These are phyloP conservation scores for Acrocyrtus sp. DNA, from an alignment of 2,888 invertebrate species.

Conservation along the genomic window DNA sequence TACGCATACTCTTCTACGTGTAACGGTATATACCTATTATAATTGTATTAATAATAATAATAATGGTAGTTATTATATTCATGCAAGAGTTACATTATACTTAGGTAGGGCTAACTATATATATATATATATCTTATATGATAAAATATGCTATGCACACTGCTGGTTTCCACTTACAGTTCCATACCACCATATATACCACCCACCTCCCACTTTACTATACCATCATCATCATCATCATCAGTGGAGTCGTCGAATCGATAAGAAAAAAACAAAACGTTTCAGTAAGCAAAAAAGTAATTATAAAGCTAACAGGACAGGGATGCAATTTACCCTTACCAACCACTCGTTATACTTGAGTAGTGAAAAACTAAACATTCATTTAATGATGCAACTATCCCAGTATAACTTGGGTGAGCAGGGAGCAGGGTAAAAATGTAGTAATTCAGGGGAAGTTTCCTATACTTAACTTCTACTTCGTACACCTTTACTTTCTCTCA, in stretches of 20 bases:
- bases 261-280: background rate
- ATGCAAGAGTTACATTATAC: background rate
- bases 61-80: background rate
- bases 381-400: conserved; percentile 5
- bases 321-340: conserved; percentile 26
- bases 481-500: too few species aligned
- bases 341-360: conserved; percentile 20
- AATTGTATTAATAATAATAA: background rate
- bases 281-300: conserved; percentile 6
- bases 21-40: background rate
- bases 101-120: background rate
- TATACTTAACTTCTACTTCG: too few species aligned
- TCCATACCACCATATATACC: background rate
- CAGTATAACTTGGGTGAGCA: background rate
- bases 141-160: conserved; percentile 21
- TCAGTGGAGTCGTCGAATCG: background rate
- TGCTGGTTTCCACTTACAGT: conserved; percentile 30
- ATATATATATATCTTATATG: conserved; percentile 1
- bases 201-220: background rate
- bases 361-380: background rate
- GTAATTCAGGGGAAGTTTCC: background rate
- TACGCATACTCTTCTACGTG: too few species aligned
- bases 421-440: background rate
- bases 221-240: background rate
- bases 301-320: conserved; percentile 21